Percentiles rank a stretch among this genome's conserved stretches.
Conservation (phyloP, 2,113 vertebrate genomes). For the pig (Sus scrofa) region T2T-Sscrofa CM000830.6:129272001-129272500, state of each 20-base stretch:
- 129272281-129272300: background rate
- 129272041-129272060: background rate
- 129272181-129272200: background rate
- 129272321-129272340: background rate
- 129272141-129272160: background rate
- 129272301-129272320: background rate
- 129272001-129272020: slow-evolving; percentile 29
- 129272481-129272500: background rate
- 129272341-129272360: background rate
- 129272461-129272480: background rate
- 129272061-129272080: background rate
- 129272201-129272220: background rate
- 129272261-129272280: background rate
- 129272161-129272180: background rate
- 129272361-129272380: background rate
- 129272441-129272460: background rate
- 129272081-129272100: background rate
- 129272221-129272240: background rate
- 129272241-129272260: background rate
- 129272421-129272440: background rate
- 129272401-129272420: background rate
- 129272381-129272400: background rate
- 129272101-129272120: background rate
- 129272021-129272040: background rate
- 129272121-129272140: background rate